Base-by-base conservation (phyloP, 2,888 invertebrate species). In the Philhelius pedissequus region DNA sequence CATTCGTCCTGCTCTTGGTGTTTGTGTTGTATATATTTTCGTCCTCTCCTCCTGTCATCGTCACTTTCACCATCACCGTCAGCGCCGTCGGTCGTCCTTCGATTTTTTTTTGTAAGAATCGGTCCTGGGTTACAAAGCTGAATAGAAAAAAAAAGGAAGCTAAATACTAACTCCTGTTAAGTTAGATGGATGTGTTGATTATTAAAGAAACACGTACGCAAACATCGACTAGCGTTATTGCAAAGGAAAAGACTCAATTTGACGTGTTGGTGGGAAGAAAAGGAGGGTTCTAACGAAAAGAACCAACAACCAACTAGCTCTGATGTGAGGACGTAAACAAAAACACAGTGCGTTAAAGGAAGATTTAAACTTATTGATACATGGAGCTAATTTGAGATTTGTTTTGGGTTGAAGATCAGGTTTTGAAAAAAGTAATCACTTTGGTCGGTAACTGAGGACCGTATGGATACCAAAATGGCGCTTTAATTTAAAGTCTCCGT, bases 101-200 rank as follows among this genome's bases (percentile, higher is more conserved):
- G 68, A 52, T 52, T 62, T 60, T 25, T 70, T 45, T 38, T n/a
- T 0, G 9, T 11, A 1, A 9, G 7, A n/a, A n/a, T n/a, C n/a
- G n/a, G 25, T 9, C 8, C 13, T 18, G 38, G 45, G 27, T 62
- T 62, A 30, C 43, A 43, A 62, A 43, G 18, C 27, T 15, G 43
- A 18, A 30, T 62, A 27, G 3, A 11, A 40, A 60, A 25, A 60
- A 38, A 58, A n/a, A 30, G 22, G 50, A 58, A 79, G 70, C 78
- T 74, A 69, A 79, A 83, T 66, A 84, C 79, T 79, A 70, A 75
- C 74, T 84, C 83, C 79, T 64, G 75, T 79, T 84, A 79, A 79
- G 83, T 79, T 75, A 75, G 83, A 84, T 79, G 74, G 79, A 84
- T 84, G 66, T 74, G 79, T 79, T 79, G 83, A 84, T 79, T 84